phyloP scores from a whole-genome alignment of 2,888 invertebrate genomes.

The Creontiades dilutus region DNA sequence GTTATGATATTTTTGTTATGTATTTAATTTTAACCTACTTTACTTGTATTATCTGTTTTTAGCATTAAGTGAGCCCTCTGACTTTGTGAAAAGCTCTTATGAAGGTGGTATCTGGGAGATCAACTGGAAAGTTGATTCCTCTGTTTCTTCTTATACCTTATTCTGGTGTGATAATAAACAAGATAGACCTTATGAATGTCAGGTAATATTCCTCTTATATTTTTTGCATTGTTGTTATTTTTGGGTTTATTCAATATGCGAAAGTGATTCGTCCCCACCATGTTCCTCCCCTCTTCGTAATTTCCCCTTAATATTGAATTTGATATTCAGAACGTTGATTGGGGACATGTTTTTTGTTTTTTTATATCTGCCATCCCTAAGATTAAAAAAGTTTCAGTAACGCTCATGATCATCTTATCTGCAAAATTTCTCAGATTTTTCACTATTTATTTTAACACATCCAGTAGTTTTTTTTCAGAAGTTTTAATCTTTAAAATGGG shows the following conservation, averaged over 20 bases:
- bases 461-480: too few relatives aligned
- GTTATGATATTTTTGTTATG: background rate
- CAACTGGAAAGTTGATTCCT: slow-evolving; percentile 84
- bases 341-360: too few relatives aligned
- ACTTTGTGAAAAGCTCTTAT: slow-evolving; percentile 86
- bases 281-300: too few relatives aligned
- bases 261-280: too few relatives aligned
- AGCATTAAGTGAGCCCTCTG: slow-evolving; percentile 80
- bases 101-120: slow-evolving; percentile 86
- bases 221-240: background rate
- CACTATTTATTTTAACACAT: too few relatives aligned
- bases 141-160: slow-evolving; percentile 84
- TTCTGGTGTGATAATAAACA: slow-evolving; percentile 87
- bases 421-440: too few relatives aligned
- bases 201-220: slow-evolving; percentile 59
- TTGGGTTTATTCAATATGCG: background rate
- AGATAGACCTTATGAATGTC: slow-evolving; percentile 78
- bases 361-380: too few relatives aligned
- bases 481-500: too few relatives aligned
- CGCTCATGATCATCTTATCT: too few relatives aligned
- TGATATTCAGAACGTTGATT: too few relatives aligned
- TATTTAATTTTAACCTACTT: background rate
- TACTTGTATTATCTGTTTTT: slow-evolving; percentile 73
- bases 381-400: too few relatives aligned
- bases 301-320: too few relatives aligned